These are phyloP conservation scores for Cygnus buccinator DNA, from an alignment of 2,113 vertebrate species.

Conservation along the genomic window DNA sequence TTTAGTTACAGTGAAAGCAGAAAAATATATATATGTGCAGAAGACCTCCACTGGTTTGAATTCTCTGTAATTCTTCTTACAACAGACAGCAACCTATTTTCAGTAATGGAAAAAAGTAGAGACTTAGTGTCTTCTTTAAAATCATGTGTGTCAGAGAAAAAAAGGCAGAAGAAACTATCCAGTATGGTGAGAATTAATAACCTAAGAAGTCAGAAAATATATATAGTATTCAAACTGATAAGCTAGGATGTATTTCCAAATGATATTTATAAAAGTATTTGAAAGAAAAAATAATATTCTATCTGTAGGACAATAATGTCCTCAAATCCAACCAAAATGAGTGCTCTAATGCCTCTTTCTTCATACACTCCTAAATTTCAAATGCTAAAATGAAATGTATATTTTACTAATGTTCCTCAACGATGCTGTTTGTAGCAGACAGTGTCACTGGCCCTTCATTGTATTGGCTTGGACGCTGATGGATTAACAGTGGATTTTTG, in stretches of 20 bases:
- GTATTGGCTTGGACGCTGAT: not conserved
- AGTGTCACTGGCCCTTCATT: not conserved
- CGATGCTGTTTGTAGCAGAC: not conserved
- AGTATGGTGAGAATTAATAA: not conserved
- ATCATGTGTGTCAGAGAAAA: not conserved
- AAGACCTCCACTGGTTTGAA: not conserved
- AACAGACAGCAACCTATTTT: not conserved
- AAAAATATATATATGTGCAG: not conserved
- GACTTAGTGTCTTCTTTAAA: not conserved
- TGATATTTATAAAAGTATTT: not conserved
- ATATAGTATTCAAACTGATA: not conserved
- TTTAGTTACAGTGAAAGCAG: conserved; percentile 22
- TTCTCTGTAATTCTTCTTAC: not conserved
- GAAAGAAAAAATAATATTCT: not conserved
- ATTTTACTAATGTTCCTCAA: not conserved
- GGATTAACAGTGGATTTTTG: not conserved
- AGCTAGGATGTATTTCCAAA: not conserved
- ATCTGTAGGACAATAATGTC: not conserved
- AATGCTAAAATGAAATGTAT: not conserved
- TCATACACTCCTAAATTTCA: not conserved
- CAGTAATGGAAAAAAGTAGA: not conserved
- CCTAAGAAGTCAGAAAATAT: not conserved
- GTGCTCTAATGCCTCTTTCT: not conserved
- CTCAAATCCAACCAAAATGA: not conserved
- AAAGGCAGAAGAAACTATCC: not conserved